Base-by-base conservation (phyloP, 2,797 vertebrate species). In the Eurystomus glaucurus region DNA sequence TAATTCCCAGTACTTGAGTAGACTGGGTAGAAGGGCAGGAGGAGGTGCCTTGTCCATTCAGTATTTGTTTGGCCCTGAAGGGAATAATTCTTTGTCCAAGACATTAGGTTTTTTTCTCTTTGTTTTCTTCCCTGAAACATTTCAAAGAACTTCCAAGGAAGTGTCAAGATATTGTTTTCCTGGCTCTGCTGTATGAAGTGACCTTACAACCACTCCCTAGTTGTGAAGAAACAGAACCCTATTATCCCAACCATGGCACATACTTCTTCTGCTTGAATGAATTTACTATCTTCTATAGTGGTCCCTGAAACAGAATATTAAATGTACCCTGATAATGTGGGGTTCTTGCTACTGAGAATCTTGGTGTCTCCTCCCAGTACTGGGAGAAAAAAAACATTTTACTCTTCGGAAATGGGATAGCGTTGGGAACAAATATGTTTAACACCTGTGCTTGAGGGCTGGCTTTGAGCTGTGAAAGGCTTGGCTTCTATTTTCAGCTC, bases 141-240 rank as follows among this genome's bases (percentile, higher is more conserved):
- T 94, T 96, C 35, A 83, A 60, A 85, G 58, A 66, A 74, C 15
- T 85, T 85, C 10, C 18, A 66, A 37, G 68, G 81, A 96, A 66
- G 26, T 20, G 11, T 78, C 37, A 68, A 64, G 35, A 52, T 57
- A 60, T 68, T 33, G 21, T 74, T 93, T 93, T 86, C 45, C 17
- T 78, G 70, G 20, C 22, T 11, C 2, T 62, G n/a, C 51, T 69
- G 20, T 21, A 3, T 54, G 22, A 86, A 74, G 28, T 69, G 72
- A 60, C 28, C 31, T 58, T 87, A 5, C 3, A 29, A 4, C 62
- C n/a, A 26, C 48, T 70, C 62, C 61, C 46, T 80, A n/a, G 15
- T 16, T 90, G 78, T 79, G 31, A 91, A 33, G 91, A 17, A 70
- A 26, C 26, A 91, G 75, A 93, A 48, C 35, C 6, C 22, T 86